Percentiles rank a stretch among this genome's conserved stretches.
Conservation (phyloP, 2,797 vertebrate species). For the Lithobates sylvaticus region DNA sequence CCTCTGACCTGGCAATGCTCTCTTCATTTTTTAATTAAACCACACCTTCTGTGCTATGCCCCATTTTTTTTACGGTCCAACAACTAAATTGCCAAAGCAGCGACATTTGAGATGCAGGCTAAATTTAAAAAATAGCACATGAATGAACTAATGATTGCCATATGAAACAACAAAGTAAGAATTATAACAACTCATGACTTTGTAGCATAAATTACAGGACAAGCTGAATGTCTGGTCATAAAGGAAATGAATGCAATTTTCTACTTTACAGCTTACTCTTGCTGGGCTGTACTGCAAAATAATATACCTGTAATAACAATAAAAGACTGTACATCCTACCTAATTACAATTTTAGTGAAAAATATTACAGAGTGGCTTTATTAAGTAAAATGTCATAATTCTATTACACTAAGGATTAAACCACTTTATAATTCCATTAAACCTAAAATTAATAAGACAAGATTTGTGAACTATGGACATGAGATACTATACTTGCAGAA, state of each 20-base stretch:
- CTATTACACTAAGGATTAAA: constrained; percentile 43
- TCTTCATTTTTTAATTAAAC: too few species aligned
- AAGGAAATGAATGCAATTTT: neutral
- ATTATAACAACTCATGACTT: neutral
- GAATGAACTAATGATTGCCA: neutral
- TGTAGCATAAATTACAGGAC: neutral
- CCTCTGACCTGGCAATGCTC: too few species aligned
- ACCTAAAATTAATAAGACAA: constrained; percentile 39
- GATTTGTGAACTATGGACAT: constrained; percentile 49
- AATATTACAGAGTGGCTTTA: constrained; percentile 39
- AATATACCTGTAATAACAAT: constrained; percentile 57
- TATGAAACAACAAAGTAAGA: neutral
- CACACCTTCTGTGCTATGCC: too few species aligned
- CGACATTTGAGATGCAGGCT: neutral
- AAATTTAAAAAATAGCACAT: neutral
- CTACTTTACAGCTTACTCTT: neutral
- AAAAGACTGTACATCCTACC: constrained; percentile 49
- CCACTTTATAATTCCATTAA: constrained; percentile 57
- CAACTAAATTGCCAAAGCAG: neutral
- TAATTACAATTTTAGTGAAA: constrained; percentile 52
- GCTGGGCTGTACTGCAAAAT: constrained; percentile 34
- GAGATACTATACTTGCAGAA: constrained; percentile 32
- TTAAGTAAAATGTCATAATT: constrained; percentile 53
- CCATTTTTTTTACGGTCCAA: too few species aligned
- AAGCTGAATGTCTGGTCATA: neutral